Percentiles rank a stretch among this genome's conserved stretches.
Evolutionary conservation across 2,797 vertebrate genomes (phyloP).

Genomic region (Delichon dasypus): DNA sequence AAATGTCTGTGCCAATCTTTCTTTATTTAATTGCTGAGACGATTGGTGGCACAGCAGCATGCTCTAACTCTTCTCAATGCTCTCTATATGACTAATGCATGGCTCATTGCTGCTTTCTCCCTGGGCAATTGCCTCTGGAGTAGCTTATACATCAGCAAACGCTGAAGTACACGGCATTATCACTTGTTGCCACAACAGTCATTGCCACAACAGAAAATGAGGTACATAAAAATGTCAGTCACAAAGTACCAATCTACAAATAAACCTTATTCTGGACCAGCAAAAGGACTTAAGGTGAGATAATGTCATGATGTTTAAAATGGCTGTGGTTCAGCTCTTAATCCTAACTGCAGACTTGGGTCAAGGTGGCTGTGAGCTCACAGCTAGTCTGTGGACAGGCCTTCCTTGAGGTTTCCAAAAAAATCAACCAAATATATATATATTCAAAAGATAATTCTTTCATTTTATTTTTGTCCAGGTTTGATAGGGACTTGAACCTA

Average conservation of each 20-base stretch:
- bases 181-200: neutral
- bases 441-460: neutral
- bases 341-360: neutral
- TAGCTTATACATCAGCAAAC: neutral
- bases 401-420: neutral
- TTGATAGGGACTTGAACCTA: neutral
- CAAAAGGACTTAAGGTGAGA: neutral
- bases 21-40: neutral
- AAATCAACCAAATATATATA: neutral
- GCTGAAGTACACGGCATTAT: neutral
- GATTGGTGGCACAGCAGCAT: neutral
- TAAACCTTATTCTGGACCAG: neutral
- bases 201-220: neutral
- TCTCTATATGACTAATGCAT: neutral
- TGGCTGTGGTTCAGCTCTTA: neutral
- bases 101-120: neutral
- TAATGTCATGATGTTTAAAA: neutral
- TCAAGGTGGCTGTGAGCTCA: neutral
- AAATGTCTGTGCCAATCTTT: neutral
- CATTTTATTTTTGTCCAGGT: neutral
- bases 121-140: neutral
- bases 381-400: neutral
- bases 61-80: neutral
- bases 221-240: neutral
- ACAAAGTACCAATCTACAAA: neutral